Base-by-base conservation (phyloP, 2,113 vertebrate genomes). In the Naja naja region DNA sequence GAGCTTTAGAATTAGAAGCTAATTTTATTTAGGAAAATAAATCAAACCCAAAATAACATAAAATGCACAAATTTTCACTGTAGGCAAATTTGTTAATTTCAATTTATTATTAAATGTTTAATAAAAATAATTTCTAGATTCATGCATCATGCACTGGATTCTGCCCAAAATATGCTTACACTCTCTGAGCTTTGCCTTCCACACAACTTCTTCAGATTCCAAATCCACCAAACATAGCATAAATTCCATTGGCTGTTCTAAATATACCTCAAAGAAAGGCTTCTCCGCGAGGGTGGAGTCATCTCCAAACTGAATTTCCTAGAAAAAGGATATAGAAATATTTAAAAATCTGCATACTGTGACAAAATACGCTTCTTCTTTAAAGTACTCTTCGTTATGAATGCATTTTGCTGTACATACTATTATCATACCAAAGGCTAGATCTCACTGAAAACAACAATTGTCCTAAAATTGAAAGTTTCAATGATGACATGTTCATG, bases 221-320 rank as follows among this genome's bases (percentile, higher is more conserved):
- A 93, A 96, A 92, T 99, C 98, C 9, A 98, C 94, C 69, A 98
- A 95, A 92, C 98, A 97, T 93, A 98, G 91, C 92, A 98, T 98
- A 94, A 99, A 98, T 25, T 98, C 98, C 16, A 98, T 97, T 0
- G 97, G 97, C 85, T 98, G 98, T 95, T 98, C 98, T 93, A 98
- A 96, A 93, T 98, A 98, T 9, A 98, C 98, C 92, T 99, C 98
- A 81, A 98, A 98, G 94, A 98, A 99, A 90, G 97, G 98, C 94
- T 98, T 98, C 69, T 98, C 96, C 93, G 98, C 98, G 92, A 97
- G 2, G 22, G 94, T 53, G 23, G 98, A 97, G 55, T 97, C 1
- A 85, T 98, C 93, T 94, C 97, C 22, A 96, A 99, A 99, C 88
- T 98, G 96, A 93, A 98, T 97, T 93, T 98, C 98, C 98, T 99